Conservation (phyloP, 2,113 vertebrate genomes). For the Lanius ludovicianus region DNA sequence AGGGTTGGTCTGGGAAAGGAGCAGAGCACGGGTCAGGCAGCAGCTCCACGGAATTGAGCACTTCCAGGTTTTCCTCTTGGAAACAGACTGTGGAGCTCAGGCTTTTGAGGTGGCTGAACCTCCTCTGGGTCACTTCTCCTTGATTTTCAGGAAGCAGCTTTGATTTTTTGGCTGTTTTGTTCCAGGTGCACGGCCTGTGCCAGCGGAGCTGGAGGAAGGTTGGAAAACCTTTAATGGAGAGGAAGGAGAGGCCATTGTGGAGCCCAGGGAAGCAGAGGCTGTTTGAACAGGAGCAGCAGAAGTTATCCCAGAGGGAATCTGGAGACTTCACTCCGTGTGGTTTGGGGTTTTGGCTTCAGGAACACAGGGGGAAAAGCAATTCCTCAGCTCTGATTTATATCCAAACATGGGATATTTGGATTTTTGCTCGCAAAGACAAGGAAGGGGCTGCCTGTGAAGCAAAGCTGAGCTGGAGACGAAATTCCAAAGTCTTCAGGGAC, state of each 20-base stretch:
- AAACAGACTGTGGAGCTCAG: not conserved
- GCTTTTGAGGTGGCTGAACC: not conserved
- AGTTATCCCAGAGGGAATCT: not conserved
- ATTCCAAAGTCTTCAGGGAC: not conserved
- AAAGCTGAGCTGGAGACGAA: not conserved
- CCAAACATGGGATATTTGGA: accelerated
- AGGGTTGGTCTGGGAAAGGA: no score
- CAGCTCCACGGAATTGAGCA: accelerated
- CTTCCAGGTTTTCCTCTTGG: not conserved
- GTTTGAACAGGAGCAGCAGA: not conserved
- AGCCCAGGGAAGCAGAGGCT: not conserved
- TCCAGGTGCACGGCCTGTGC: not conserved
- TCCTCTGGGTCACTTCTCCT: not conserved
- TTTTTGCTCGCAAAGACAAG: not conserved
- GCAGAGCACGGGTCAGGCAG: not conserved
- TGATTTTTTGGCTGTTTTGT: not conserved
- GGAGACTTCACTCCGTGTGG: accelerated
- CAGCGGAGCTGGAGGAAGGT: accelerated
- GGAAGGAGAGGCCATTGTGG: not conserved
- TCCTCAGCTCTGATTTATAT: not conserved
- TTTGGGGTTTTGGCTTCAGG: no score
- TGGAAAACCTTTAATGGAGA: not conserved
- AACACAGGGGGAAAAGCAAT: not conserved
- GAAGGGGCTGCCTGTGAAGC: accelerated
- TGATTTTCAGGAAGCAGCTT: not conserved